Conservation (phyloP, 37 sponge, comb jelly and placozoan genomes). For the Eunapius fragilis region DNA sequence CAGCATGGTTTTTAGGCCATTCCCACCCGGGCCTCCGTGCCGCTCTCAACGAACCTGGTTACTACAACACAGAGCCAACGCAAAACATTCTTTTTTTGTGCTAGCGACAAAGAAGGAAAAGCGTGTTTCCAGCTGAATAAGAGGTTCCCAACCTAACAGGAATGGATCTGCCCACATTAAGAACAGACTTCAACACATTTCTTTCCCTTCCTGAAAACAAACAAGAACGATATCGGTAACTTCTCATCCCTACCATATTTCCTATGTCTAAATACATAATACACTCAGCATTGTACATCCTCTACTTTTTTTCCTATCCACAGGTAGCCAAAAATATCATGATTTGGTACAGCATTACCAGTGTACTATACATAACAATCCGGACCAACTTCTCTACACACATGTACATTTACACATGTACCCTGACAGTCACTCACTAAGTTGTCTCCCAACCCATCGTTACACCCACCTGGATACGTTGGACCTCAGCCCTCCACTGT, state of each 20-base stretch:
- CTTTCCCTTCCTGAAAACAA: constrained; percentile 30
- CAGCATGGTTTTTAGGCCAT: too few relatives aligned
- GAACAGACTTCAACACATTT: constrained; percentile 30
- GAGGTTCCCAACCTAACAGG: constrained; percentile 51
- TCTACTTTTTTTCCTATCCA: too few relatives aligned
- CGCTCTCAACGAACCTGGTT: constrained; percentile 37
- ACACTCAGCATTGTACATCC: too few relatives aligned
- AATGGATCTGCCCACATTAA: constrained; percentile 28
- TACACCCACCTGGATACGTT: constrained; percentile 43
- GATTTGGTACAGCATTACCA: too few relatives aligned
- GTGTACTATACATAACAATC: too few relatives aligned
- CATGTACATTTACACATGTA: too few relatives aligned
- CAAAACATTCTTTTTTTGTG: constrained; percentile 77
- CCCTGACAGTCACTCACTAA: neutral
- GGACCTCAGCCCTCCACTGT: constrained; percentile 53
- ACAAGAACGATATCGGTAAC: neutral
- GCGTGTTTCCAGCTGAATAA: constrained; percentile 64
- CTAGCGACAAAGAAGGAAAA: constrained; percentile 47
- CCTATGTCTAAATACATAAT: too few relatives aligned
- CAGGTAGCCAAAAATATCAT: too few relatives aligned
- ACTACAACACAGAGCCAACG: constrained; percentile 39
- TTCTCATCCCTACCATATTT: too few relatives aligned
- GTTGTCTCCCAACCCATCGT: neutral
- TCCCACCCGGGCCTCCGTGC: constrained; percentile 40
- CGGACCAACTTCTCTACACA: too few relatives aligned